Evolutionary conservation across 2,888 invertebrate genomes (phyloP), one percentile per base, ranked within the genome.

Genomic region (Bursaphelenchus okinawaensis): DNA sequence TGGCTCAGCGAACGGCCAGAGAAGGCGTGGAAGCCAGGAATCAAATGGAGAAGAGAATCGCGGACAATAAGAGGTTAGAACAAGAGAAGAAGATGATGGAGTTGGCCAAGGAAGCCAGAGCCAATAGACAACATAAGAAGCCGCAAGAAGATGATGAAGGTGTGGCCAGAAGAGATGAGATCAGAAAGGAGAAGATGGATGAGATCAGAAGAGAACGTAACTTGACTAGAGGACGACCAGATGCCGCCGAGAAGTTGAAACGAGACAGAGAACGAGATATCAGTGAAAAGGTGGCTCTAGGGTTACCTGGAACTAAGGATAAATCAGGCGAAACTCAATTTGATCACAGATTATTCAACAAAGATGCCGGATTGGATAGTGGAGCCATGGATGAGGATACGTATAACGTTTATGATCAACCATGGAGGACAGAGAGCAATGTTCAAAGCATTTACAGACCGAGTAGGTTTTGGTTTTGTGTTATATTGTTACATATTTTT

Each of bases 11-110:
- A 80, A 96, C 96, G 84, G 95, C 96, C 0, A 87, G 96, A 55
- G 96, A 98, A 84, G 93, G 94, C 0, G 96, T 99, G 0, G 96
- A 98, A 82, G 92, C 93, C 75, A 86, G 98, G 27, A 93, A 95
- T 0, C 93, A 95, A 82, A 86, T 98, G 0, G 96, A 98, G 84
- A 91, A 93, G 85, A 91, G 93, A 85, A 84, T 96, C 72, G 96
- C 96, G 0, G 94, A 96, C 83, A 91, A 95, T 77, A 95, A 98
- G 83, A 98, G 98, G 83, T 67, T 73, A 20, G 81, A 81, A 55
- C 80, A 82, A 59, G 81, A 99, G 83, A 95, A 95, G 74, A 90
- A 92, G 85, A 85, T 99, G 78, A 87, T 94, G 52, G 88, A 90
- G 84, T 86, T 98, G 83, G 98, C 98, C 2, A 93, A 93, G 51